Conservation (phyloP, 23 tunicate genomes). For the Aplidium turbinatum region DNA sequence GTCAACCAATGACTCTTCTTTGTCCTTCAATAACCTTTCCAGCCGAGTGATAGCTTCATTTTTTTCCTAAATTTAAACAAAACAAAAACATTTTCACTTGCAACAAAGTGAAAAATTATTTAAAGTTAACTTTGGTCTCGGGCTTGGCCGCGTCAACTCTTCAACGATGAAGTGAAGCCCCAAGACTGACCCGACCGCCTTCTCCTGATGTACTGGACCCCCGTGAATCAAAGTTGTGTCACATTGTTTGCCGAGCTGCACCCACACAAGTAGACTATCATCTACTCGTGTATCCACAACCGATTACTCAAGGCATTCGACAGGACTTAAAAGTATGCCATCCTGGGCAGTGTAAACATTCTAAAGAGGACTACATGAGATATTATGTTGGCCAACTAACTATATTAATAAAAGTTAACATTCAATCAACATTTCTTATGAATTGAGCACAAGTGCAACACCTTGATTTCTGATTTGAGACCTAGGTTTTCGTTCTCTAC, state of each 20-base stretch:
- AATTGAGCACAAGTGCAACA: no score
- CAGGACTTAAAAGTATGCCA: no score
- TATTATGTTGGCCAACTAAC: no score
- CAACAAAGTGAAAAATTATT: background rate
- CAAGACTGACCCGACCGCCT: background rate
- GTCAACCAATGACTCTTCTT: conserved; percentile 36
- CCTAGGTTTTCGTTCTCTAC: conserved; percentile 25
- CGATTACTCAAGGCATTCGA: no score
- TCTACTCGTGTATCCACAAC: no score
- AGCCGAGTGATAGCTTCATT: background rate
- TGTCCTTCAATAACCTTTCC: background rate
- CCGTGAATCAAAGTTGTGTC: no score
- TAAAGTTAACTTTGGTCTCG: background rate
- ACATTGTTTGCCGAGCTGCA: no score
- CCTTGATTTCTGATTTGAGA: conserved; percentile 19
- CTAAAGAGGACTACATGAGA: background rate
- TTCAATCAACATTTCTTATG: no score
- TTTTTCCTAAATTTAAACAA: conserved; percentile 11
- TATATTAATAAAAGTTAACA: no score
- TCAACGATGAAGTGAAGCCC: background rate
- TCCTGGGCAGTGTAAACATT: background rate
- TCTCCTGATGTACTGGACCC: no score
- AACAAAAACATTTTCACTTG: background rate
- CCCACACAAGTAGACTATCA: no score
- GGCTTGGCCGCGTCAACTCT: background rate